These are phyloP conservation scores for Acipenser transmontanus DNA, from an alignment of 2,797 vertebrate genomes.

Conservation along the genomic window DNA sequence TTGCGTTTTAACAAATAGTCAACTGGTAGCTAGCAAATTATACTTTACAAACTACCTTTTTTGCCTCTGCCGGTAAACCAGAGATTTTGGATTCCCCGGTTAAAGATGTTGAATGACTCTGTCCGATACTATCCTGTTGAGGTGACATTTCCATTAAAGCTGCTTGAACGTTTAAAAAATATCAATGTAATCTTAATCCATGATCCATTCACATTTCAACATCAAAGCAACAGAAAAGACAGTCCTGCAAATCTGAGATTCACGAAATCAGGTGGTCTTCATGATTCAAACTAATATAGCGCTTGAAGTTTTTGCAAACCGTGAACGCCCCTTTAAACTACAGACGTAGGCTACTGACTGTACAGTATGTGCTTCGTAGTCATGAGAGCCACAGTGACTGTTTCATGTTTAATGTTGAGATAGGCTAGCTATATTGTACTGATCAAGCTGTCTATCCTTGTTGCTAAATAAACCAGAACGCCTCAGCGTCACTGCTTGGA, in stretches of 20 bases:
- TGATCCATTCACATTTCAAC: constrained; percentile 36
- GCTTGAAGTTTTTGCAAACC: not conserved
- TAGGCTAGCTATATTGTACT: too few species aligned
- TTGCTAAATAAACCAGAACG: not conserved
- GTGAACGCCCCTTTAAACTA: constrained; percentile 21
- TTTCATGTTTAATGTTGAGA: constrained; percentile 9
- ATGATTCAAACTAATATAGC: not conserved
- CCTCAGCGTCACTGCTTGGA: not conserved
- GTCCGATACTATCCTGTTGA: constrained; percentile 78
- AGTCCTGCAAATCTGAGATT: not conserved
- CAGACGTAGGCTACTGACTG: constrained; percentile 23
- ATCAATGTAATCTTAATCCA: constrained; percentile 15
- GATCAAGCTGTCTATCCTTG: not conserved
- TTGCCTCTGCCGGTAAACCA: constrained; percentile 38
- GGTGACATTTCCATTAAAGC: constrained; percentile 88
- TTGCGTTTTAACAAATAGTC: too few species aligned
- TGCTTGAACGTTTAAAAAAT: not conserved
- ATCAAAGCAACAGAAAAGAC: constrained; percentile 4
- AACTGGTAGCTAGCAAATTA: not conserved
- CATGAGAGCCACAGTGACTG: constrained; percentile 27
- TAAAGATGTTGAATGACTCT: constrained; percentile 71
- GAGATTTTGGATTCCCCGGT: constrained; percentile 60
- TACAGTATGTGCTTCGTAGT: constrained; percentile 19
- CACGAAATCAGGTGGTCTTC: too few species aligned
- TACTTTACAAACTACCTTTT: constrained; percentile 48